Evolutionary conservation across 2,888 invertebrate genomes (phyloP), one percentile per base, ranked within the genome.

Genomic region (Vanessa cardui): DNA sequence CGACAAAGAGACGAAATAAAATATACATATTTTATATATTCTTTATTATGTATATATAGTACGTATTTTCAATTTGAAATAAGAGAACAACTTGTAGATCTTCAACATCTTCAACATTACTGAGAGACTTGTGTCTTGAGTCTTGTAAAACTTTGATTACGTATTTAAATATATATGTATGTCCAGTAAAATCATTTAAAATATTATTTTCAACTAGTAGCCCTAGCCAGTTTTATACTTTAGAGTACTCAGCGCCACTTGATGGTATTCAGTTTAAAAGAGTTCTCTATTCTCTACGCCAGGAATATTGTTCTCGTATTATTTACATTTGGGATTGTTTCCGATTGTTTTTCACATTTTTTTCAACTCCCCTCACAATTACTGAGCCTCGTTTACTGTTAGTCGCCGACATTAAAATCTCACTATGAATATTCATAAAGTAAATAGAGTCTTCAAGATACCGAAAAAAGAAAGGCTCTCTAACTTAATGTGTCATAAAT

Each of bases 181-280:
- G 47, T 16, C 26, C 4, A 26, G 26, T 54, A 31, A 31, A 31
- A 33, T 54, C 31, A 3, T 39, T 56, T 39, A 39, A 39, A 39
- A 56, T 18, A 56, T 18, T 6, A 56, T 56, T 39, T n/a, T 39
- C 18, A 18, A 9, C 21, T 26, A 56, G 50, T 62, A 64, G 21
- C 67, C 70, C 68, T 70, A 61, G 47, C 18, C 56, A 64, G 61
- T 70, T 62, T 65, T 52, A 56, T 69, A 71, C 67, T 74, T 68
- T 66, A 65, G 69, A 74, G 71, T 66, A 73, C 73, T 75, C 74
- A 70, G 72, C 70, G 73, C 74, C 72, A 77, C 72, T 73, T 66
- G 71, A 72, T 73, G 71, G 74, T 72, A 76, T 79, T 77, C 74
- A 76, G 73, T 76, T 75, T 73, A 72, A 74, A 75, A 76, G 75